Percentiles rank a stretch among this genome's conserved stretches.
Conservation (phyloP, 2,797 vertebrate species). For the Pipistrellus nathusii region DNA sequence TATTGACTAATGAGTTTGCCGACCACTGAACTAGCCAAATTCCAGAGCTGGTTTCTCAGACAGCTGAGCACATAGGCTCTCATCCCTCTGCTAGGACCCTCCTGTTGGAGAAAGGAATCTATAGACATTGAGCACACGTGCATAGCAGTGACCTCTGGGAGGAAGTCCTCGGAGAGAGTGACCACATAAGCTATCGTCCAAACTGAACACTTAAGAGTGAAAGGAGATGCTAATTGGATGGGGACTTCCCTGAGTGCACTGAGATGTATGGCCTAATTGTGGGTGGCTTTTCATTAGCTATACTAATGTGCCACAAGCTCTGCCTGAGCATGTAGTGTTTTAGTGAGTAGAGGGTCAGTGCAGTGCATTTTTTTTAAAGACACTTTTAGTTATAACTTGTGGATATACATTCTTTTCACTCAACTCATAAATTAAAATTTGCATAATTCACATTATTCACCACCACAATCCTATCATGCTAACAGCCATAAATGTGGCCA, state of each 20-base stretch:
- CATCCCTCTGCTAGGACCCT: not conserved
- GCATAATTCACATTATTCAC: not conserved
- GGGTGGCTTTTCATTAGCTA: not conserved
- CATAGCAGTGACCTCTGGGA: not conserved
- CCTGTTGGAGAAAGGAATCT: not conserved
- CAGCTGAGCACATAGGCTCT: too few relatives aligned
- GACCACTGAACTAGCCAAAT: not conserved
- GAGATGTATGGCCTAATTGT: rapidly evolving
- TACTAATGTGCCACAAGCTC: not conserved
- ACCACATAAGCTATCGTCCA: not conserved
- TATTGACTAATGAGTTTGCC: too few relatives aligned
- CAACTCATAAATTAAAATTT: constrained; percentile 14
- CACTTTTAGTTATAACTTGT: not conserved
- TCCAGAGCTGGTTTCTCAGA: not conserved
- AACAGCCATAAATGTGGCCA: not conserved
- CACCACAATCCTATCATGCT: not conserved
- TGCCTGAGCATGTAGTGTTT: not conserved
- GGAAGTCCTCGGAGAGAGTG: not conserved
- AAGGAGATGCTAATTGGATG: not conserved
- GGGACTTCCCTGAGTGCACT: not conserved
- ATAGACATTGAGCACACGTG: not conserved
- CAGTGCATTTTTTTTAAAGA: not conserved
- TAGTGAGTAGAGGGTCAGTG: not conserved
- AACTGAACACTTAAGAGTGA: not conserved
- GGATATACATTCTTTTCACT: not conserved